Conservation (phyloP, 2,113 vertebrate genomes). For the Scartelaos histophorus region DNA sequence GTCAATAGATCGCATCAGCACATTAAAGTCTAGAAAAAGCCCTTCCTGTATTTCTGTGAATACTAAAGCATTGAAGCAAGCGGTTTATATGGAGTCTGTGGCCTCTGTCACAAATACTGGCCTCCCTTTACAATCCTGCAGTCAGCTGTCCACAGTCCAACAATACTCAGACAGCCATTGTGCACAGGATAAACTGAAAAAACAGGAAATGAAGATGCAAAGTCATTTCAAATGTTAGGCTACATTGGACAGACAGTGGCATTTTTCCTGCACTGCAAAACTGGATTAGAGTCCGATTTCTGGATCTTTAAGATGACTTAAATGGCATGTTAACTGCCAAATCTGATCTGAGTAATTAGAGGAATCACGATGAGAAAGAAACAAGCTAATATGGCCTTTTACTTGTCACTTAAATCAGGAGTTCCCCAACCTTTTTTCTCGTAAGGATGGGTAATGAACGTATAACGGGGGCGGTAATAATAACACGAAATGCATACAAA, state of each 20-base stretch:
- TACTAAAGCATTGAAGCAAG: constrained; percentile 46
- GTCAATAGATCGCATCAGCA: not conserved
- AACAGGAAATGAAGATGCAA: not conserved
- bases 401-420: no score
- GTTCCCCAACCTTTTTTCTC: no score
- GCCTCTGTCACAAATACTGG: constrained; percentile 35
- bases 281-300: no score
- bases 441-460: no score
- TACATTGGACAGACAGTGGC: not conserved
- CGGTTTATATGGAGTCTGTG: constrained; percentile 15
- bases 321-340: no score
- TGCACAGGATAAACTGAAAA: constrained; percentile 83
- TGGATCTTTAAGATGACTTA: no score
- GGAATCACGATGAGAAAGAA: no score
- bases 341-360: no score
- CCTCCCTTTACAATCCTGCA: constrained; percentile 30
- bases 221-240: not conserved
- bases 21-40: not conserved
- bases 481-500: no score
- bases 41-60: not conserved
- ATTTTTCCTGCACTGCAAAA: no score
- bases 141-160: constrained; percentile 10
- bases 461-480: no score
- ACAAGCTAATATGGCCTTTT: no score
- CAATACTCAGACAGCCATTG: constrained; percentile 77